A percentile compares a stretch with the other conserved stretches of the same genome.
phyloP scores from a whole-genome alignment of 2,797 vertebrate genomes.

The Lepilemur septentrionalis region DNA sequence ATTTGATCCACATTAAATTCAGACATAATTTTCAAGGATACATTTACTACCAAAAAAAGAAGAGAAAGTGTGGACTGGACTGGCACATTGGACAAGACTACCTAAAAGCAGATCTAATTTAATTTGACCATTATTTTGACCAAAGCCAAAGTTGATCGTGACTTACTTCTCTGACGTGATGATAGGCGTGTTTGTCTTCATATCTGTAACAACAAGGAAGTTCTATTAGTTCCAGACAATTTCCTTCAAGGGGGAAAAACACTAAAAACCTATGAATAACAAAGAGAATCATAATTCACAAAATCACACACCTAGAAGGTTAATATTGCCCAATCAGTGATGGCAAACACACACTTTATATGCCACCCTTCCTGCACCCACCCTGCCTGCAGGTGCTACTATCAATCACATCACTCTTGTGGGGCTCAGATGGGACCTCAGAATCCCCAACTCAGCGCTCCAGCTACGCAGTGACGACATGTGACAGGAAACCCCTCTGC shows the following conservation, averaged over 20 bases:
- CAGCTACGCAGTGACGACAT: fast-evolving
- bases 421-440: background rate
- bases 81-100: background rate
- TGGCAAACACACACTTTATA: fast-evolving
- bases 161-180: slow-evolving; percentile 91
- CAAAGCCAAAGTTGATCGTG: background rate
- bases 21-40: slow-evolving; percentile 23
- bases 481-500: too few relatives aligned
- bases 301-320: background rate
- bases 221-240: slow-evolving; percentile 14
- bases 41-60: background rate
- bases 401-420: fast-evolving
- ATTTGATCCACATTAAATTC: background rate
- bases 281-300: background rate
- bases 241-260: background rate
- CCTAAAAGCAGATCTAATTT: background rate
- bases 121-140: background rate
- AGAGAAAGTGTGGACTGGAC: background rate
- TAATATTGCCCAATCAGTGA: too few relatives aligned
- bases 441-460: background rate
- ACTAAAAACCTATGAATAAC: background rate
- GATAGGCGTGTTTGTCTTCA: slow-evolving; percentile 86
- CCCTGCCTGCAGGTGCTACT: fast-evolving
- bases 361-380: fast-evolving
- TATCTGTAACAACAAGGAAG: slow-evolving; percentile 78